These are phyloP conservation scores for Onychostoma macrolepis DNA, from an alignment of 2,113 vertebrate genomes.

Conservation along the genomic window DNA sequence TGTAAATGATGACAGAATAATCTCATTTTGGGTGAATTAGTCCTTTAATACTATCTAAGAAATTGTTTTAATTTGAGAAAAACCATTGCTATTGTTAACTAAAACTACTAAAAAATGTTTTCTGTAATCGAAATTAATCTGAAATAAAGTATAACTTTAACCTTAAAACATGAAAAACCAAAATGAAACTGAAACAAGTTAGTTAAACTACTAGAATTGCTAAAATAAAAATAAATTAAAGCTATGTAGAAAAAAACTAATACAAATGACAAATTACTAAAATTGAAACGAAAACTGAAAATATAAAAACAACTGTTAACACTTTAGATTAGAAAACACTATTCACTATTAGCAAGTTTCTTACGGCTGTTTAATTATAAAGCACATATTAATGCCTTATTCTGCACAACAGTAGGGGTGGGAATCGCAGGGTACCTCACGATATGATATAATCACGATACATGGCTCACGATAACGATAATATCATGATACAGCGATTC, in stretches of 20 bases:
- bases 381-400: not conserved
- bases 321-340: too few relatives aligned
- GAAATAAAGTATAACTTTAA: not conserved
- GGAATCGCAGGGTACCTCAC: too few relatives aligned
- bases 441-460: too few relatives aligned
- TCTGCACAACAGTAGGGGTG: too few relatives aligned
- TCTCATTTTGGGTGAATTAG: not conserved
- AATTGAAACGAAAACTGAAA: not conserved
- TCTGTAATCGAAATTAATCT: not conserved
- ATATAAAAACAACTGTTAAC: not conserved
- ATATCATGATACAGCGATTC: too few relatives aligned
- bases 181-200: too few relatives aligned
- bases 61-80: not conserved
- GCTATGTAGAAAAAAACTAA: not conserved
- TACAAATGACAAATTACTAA: not conserved
- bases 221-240: not conserved
- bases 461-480: too few relatives aligned
- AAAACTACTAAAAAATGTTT: not conserved
- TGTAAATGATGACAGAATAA: not conserved
- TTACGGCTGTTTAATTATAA: not conserved
- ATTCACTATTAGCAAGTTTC: not conserved
- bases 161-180: too few relatives aligned
- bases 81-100: not conserved
- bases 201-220: not conserved
- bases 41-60: not conserved